Conservation (phyloP, 2,888 invertebrate species). For the Frankliniella fusca region DNA sequence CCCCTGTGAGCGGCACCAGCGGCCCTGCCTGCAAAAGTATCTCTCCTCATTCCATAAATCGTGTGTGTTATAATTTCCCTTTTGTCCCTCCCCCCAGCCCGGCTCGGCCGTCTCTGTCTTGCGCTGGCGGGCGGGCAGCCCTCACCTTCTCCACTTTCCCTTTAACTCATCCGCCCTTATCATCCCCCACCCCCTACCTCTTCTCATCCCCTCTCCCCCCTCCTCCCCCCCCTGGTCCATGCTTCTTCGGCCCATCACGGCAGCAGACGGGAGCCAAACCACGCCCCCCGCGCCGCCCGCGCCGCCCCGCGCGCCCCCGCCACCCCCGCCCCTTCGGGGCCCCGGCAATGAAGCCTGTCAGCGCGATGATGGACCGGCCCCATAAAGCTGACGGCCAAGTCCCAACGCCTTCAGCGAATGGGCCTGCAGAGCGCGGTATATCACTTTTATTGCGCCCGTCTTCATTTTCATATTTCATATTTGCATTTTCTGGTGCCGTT, state of each 20-base stretch:
- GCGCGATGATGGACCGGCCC: slow-evolving; percentile 65
- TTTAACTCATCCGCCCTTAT: not conserved
- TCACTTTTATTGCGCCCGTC: slow-evolving; percentile 75
- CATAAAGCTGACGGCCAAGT: slow-evolving; percentile 71
- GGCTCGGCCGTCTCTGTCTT: too few relatives aligned
- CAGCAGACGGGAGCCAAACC: slow-evolving; percentile 23
- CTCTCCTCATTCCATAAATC: slow-evolving; percentile 24
- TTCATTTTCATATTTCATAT: slow-evolving; percentile 60
- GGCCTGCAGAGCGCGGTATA: slow-evolving; percentile 72
- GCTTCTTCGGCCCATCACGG: slow-evolving; percentile 17
- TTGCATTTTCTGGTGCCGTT: slow-evolving; percentile 51
- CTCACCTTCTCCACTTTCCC: not conserved
- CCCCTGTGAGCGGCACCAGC: not conserved
- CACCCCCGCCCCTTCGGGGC: not conserved
- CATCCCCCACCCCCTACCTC: not conserved
- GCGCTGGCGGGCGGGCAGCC: too few relatives aligned
- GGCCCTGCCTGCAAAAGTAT: not conserved
- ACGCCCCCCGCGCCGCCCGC: not conserved
- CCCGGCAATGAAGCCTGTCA: slow-evolving; percentile 60
- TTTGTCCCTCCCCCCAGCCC: slow-evolving; percentile 1
- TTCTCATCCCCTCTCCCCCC: not conserved
- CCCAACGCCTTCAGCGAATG: slow-evolving; percentile 64
- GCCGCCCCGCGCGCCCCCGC: not conserved
- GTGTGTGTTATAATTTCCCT: slow-evolving; percentile 25
- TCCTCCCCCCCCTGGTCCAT: not conserved